Base-by-base conservation (phyloP, 2,797 vertebrate species). In the Heteromormyrus szaboi region DNA sequence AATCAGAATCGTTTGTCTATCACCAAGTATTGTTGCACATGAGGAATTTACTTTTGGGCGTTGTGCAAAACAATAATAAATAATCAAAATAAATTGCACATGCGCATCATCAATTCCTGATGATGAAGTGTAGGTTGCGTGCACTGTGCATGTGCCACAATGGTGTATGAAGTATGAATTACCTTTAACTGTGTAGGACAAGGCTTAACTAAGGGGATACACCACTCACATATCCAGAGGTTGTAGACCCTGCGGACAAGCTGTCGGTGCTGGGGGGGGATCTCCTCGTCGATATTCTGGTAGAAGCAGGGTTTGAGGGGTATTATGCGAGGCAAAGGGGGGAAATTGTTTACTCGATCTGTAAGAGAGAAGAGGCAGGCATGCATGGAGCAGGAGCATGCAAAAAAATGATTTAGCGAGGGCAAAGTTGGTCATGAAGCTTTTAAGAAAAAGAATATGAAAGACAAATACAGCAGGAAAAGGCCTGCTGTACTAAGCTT, bases 301-400 rank as follows among this genome's bases (percentile, higher is more conserved):
- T 99, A 99, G 95, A 99, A 99, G 90, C 98, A 99, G 0, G 98
- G 97, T 88, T 98, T 98, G 90, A 99, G 94, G 3, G 95, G 97
- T 41, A 98, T 65, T 53, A 98, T 96, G 89, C 92, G 91, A 0
- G 98, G 98, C 89, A 99, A 92, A 0, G 98, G 98, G 0, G 98
- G 98, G 90, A 99, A 99, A 93, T 99, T 99, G 92, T 99, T 99
- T 29, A 92, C 93, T 37, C 94, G 96, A 1, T 95, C 98, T 99
- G 79, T 88, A 92, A 94, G 0, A 91, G 89, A 87, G 51, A 0
- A 87, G 51, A 88, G 72, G 37, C 19, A 25, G 46, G 22, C 17
- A 56, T 12, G 44, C 3, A 6, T 12, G 25, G 12, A 33, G 41
- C 41, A 41, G 12, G 50, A 4, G 9, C 12, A n/a, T 62, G 88